Evolutionary conservation across 2,888 invertebrate species (phyloP), one percentile per base, ranked within the genome.

Genomic region (Neocrepidodera transversa): DNA sequence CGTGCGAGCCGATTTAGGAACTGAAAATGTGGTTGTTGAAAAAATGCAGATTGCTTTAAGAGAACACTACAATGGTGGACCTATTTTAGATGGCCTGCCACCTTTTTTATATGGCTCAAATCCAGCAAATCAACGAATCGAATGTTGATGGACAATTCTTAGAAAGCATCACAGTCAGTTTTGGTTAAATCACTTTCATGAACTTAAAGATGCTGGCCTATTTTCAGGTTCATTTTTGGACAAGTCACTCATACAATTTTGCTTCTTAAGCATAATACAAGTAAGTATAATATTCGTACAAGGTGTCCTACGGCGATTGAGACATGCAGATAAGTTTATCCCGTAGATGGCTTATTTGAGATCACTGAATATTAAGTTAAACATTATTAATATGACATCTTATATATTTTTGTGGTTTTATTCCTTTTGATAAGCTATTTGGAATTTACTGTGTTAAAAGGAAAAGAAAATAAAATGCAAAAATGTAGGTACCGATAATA

Each of bases 1-100:
- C 17, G 13, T 63, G 38, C 36, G 63, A 43, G 28, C 52, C 3
- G 60, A 63, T 63, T 14, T 43, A n/a, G 60, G 60, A 13, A 60
- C 63, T 18, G 63, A 63, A 60, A 63, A 60, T 54, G 51, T 14
- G 11, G 30, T 30, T 36, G 36, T 58, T 6, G 52, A 50, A 32
- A 11, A 45, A 52, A 16, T 60, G 14, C 60, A 63, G 32, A 42
- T 11, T 20, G 26, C 26, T 28, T 47, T 53, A n/a, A n/a, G n/a
- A n/a, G n/a, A n/a, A n/a, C n/a, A n/a, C n/a, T n/a, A n/a, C n/a
- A n/a, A n/a, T n/a, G 32, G 11, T 10, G 40, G 55, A 38, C 26
- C 16, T 23, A 17, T 14, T 23, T 23, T 6, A 23, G 7, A 7
- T 13, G 23, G 17, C 13, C 11, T 38, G n/a, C 30, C 36, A 18